Conservation (phyloP, 2,113 vertebrate genomes). For the Pycnonotus jocosus region DNA sequence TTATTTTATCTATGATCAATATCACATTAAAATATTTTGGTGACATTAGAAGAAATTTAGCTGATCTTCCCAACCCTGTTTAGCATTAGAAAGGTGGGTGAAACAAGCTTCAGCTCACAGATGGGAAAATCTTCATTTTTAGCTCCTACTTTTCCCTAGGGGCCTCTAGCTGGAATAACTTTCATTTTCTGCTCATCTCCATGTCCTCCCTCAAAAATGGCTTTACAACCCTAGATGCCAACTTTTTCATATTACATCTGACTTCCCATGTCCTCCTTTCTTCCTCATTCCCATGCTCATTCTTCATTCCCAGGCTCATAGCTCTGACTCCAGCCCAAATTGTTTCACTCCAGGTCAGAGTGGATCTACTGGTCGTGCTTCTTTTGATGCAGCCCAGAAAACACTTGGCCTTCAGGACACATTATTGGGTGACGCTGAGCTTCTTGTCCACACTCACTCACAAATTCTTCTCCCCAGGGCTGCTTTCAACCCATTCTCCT, state of each 20-base stretch:
- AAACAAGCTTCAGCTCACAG: background rate
- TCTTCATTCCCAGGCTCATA: background rate
- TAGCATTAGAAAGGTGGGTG: background rate
- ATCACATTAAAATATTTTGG: background rate
- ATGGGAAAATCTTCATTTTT: background rate
- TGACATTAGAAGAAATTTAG: background rate
- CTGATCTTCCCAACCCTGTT: background rate
- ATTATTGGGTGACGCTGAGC: accelerated
- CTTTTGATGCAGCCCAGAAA: background rate
- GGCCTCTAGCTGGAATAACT: background rate
- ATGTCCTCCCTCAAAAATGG: background rate
- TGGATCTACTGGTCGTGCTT: background rate
- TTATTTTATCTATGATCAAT: background rate
- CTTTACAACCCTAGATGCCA: background rate
- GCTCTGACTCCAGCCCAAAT: background rate
- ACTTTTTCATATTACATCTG: background rate
- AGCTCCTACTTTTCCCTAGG: background rate
- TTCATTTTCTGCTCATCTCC: background rate
- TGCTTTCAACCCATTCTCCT: background rate
- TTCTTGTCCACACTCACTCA: background rate
- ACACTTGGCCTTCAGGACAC: background rate
- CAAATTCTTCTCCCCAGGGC: background rate
- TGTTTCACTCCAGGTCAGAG: background rate
- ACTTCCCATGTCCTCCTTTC: background rate
- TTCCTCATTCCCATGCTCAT: background rate